phyloP scores from a whole-genome alignment of 2,113 vertebrate genomes.

The Edolisoma coerulescens region DNA sequence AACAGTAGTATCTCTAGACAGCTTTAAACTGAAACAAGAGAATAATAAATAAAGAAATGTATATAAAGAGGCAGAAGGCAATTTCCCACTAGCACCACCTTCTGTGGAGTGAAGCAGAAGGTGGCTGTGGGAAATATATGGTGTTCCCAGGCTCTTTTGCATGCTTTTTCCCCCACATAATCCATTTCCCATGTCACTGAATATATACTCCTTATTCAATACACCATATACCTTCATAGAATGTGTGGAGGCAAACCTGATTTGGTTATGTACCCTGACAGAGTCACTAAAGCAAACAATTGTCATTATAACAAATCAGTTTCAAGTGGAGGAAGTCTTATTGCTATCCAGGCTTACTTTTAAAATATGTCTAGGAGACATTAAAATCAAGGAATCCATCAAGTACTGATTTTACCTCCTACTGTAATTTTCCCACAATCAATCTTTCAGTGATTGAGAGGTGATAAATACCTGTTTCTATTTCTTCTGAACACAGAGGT shows the following conservation, averaged over 20 bases:
- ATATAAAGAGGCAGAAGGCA: background rate
- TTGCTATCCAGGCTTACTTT: background rate
- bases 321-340: background rate
- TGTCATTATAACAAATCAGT: background rate
- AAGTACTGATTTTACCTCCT: background rate
- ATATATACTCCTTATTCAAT: background rate
- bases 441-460: background rate
- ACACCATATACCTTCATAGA: rapidly evolving
- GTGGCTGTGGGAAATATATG: background rate
- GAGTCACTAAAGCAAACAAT: background rate
- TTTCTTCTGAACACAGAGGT: background rate
- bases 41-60: background rate
- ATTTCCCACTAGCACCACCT: background rate
- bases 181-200: background rate
- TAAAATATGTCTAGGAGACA: background rate
- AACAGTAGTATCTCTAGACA: background rate
- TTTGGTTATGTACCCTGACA: background rate
- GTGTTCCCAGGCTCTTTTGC: background rate
- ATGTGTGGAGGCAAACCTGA: background rate
- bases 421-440: background rate
- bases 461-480: background rate
- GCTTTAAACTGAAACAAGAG: background rate
- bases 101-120: background rate
- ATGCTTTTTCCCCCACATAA: background rate
- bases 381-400: background rate